Percentiles rank a stretch among this genome's conserved stretches.
These are phyloP conservation scores for Scelioninae gen. 2 DNA, from an alignment of 2,888 invertebrate genomes.

Conservation along the genomic window DNA sequence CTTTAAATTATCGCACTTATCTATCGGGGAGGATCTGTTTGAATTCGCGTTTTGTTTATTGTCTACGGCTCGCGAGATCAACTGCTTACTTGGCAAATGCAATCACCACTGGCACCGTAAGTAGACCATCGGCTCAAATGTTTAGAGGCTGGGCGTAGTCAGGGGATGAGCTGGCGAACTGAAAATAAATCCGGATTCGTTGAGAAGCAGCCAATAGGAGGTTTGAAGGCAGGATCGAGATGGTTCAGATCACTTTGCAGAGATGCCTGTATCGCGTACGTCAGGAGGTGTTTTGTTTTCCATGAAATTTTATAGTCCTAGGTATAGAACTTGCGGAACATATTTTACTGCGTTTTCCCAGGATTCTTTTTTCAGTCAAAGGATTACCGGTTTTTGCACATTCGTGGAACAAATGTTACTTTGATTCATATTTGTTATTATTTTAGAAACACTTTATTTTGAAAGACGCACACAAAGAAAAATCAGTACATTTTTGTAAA, in stretches of 20 bases:
- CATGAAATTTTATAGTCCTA: background rate
- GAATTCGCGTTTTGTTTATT: conserved; percentile 40
- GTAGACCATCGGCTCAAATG: no score
- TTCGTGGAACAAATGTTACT: conserved; percentile 27
- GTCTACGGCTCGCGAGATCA: conserved; percentile 19
- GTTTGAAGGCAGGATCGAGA: background rate
- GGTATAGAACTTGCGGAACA: no score
- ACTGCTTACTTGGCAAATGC: conserved; percentile 41
- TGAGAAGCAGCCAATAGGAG: no score
- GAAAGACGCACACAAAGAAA: no score
- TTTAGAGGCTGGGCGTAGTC: no score
- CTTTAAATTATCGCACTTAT: conserved; percentile 4
- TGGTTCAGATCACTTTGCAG: conserved; percentile 16
- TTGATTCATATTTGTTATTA: conserved; percentile 15
- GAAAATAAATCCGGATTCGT: no score
- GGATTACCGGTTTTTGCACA: conserved; percentile 21
- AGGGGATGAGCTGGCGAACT: no score
- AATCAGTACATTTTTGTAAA: no score
- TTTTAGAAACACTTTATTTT: conserved; percentile 23
- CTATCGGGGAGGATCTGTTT: conserved; percentile 13
- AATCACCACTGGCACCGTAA: conserved; percentile 36
- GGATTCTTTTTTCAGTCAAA: background rate
- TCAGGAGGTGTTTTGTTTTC: conserved; percentile 28
- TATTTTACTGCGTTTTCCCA: no score
- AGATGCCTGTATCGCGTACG: conserved; percentile 19